Evolutionary conservation across 2,113 vertebrate genomes (phyloP).

Genomic region (mouse (Mus musculus)): GRCm39 chrX:40477001-40477500

Average conservation of each 20-base stretch:
- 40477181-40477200: background rate
- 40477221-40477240: background rate
- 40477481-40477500: slow-evolving; percentile 1
- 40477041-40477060: background rate
- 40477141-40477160: background rate
- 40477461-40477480: background rate
- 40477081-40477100: background rate
- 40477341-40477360: background rate
- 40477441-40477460: background rate
- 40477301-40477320: background rate
- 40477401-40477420: slow-evolving; percentile 26
- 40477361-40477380: slow-evolving; percentile 30
- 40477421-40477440: background rate
- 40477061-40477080: slow-evolving; percentile 11
- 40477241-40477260: background rate
- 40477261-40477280: background rate
- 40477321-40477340: background rate
- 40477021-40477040: slow-evolving; percentile 31
- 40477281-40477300: background rate
- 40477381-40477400: slow-evolving; percentile 8
- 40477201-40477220: background rate
- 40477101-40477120: background rate
- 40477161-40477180: slow-evolving; percentile 30
- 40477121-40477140: slow-evolving; percentile 24
- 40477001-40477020: background rate